Base-by-base conservation (phyloP, 2,888 invertebrate species). In the Mayetiola destructor region DNA sequence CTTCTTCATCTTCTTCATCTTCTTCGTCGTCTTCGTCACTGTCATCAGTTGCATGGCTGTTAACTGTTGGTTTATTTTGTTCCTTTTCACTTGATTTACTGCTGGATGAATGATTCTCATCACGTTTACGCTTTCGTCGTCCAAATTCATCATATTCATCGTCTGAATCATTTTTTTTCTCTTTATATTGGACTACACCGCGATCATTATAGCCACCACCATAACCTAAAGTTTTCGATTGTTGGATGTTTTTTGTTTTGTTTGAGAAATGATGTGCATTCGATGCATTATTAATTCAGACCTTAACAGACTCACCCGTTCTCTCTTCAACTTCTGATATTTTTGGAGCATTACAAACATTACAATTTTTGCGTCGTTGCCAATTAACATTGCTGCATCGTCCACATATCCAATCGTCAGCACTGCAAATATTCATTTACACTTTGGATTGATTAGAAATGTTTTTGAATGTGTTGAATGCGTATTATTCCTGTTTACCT, bases 341-440 rank as follows among this genome's bases (percentile, higher is more conserved):
- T 74, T 96, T 96, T 0, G 97, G 95, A 4, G 96, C 92, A 75
- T 96, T 97, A 73, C 99, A 99, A 77, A 99, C 91, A 73, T 99
- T 99, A 74, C 99, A 99, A 57, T 89, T 90, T 67, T 85, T 86
- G 57, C 99, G 79, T 61, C 95, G 79, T 23, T 97, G 96, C 99
- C 73, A 73, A 73, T 99, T 99, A 12, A 99, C 97, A 73, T 99
- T 99, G n/a, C 96, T 96, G 75, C 99, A 99, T 72, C 96, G 96
- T 73, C 90, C 92, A 73, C 99, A 99, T 69, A 95, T 93, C 99
- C 99, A 99, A 73, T 99, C 99, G 71, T 99, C 97, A 36, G 99
- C 97, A 73, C 93, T 92, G 40, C 3, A 4, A 21, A 40, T 3
- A 18, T 18, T 4, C 16, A 5, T n/a, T 5, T 42, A 12, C 10